These are phyloP conservation scores for Hippocampus kuda DNA, from an alignment of 2,797 vertebrate genomes.

Conservation along the genomic window DNA sequence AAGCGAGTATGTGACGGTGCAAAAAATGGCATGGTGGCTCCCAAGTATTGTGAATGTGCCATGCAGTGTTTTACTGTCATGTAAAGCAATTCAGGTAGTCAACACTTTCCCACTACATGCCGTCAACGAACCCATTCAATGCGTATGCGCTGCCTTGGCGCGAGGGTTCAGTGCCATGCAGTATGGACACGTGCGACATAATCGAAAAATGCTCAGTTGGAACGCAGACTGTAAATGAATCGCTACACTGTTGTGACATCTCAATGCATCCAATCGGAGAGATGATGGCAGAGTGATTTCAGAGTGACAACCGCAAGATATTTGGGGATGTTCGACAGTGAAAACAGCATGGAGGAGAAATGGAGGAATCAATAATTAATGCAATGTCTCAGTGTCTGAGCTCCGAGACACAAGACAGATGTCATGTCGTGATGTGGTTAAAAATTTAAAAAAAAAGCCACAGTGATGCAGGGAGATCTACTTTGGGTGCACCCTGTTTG, in stretches of 20 bases:
- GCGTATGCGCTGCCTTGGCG: background rate
- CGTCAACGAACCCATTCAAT: background rate
- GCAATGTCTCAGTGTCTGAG: background rate
- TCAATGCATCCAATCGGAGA: background rate
- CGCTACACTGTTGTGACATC: background rate
- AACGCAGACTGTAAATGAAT: background rate
- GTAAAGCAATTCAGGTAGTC: background rate
- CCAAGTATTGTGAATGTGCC: background rate
- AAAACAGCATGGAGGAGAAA: background rate
- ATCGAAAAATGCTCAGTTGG: background rate
- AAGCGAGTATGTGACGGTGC: background rate
- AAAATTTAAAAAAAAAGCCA: background rate
- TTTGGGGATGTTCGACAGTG: background rate
- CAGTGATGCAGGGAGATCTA: background rate
- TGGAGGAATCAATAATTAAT: constrained; percentile 1
- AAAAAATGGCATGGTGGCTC: background rate
- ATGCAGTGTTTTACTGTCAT: background rate
- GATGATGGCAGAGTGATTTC: background rate
- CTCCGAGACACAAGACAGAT: background rate
- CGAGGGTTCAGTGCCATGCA: background rate
- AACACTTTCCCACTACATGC: background rate
- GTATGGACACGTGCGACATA: background rate
- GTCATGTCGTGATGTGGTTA: background rate
- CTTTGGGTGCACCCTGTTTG: background rate
- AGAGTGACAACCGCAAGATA: background rate